These are phyloP conservation scores for Aphelinus atriplicis DNA, from an alignment of 1,140 invertebrate genomes.

Conservation along the genomic window DNA sequence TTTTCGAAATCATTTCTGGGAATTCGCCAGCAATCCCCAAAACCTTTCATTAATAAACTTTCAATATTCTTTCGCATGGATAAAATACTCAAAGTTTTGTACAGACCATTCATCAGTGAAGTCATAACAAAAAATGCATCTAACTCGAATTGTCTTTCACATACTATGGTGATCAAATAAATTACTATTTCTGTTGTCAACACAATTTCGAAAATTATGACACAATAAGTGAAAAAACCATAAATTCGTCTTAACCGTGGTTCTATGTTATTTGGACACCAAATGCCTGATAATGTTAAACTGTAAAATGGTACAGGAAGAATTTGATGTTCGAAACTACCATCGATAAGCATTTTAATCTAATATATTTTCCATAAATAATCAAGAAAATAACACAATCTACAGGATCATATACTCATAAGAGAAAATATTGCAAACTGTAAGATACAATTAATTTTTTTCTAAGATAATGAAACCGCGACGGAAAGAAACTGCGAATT, in stretches of 20 bases:
- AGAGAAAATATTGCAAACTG: neutral
- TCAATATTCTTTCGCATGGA: neutral
- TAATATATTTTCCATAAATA: no score
- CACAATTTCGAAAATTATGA: neutral
- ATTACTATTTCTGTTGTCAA: neutral
- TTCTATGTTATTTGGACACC: slow-evolving; percentile 4
- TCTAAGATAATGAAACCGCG: no score
- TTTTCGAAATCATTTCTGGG: slow-evolving; percentile 11
- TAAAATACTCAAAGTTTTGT: slow-evolving; percentile 9
- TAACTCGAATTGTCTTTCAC: neutral
- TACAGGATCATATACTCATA: no score
- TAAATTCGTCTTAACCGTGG: neutral
- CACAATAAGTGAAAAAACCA: neutral
- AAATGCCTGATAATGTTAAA: slow-evolving; percentile 12
- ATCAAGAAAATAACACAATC: no score
- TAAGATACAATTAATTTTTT: neutral
- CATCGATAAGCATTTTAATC: neutral
- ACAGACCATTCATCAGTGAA: neutral
- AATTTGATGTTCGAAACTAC: slow-evolving; percentile 11
- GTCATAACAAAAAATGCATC: neutral
- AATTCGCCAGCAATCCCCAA: slow-evolving; percentile 1
- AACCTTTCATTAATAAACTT: neutral
- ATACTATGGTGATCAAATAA: neutral
- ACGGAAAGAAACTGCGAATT: slow-evolving; percentile 1
- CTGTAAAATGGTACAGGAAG: slow-evolving; percentile 18